Evolutionary conservation across 2,888 invertebrate species (phyloP).

Genomic region (Crepidodera aurea): DNA sequence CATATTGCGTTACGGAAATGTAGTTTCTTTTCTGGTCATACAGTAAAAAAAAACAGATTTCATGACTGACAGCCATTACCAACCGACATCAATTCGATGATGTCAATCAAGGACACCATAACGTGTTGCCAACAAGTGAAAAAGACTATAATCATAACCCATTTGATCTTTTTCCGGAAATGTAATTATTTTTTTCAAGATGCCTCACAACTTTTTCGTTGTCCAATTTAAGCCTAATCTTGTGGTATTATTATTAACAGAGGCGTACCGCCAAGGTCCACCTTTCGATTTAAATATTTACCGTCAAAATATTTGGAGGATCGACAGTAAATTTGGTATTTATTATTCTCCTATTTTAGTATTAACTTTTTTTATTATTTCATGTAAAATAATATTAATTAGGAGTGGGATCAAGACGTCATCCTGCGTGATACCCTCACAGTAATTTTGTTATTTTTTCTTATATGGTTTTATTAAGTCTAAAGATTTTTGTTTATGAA

Average conservation of each 20-base stretch:
- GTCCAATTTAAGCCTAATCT: conserved; percentile 21
- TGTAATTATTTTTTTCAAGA: conserved; percentile 32
- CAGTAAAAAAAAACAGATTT: neutral
- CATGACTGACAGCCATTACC: neutral
- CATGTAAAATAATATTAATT: too few relatives aligned
- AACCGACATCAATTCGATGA: neutral
- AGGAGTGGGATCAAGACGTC: too few relatives aligned
- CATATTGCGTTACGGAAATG: too few relatives aligned
- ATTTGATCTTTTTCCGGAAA: conserved; percentile 32
- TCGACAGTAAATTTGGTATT: too few relatives aligned
- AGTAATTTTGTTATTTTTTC: too few relatives aligned
- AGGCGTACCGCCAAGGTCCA: neutral
- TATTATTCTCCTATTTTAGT: too few relatives aligned
- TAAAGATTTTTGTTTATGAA: too few relatives aligned
- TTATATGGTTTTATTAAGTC: too few relatives aligned
- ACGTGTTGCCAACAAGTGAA: conserved; percentile 31
- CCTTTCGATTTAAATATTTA: too few relatives aligned
- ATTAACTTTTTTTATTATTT: too few relatives aligned
- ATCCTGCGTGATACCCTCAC: too few relatives aligned
- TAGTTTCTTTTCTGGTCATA: neutral
- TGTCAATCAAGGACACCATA: conserved; percentile 22
- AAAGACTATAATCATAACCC: conserved; percentile 38
- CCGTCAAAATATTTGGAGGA: too few relatives aligned
- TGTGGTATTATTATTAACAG: conserved; percentile 14
- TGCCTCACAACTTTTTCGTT: conserved; percentile 21